Percentiles rank a stretch among this genome's conserved stretches.
phyloP scores from a whole-genome alignment of 2,113 vertebrate species.

The Alces alces region DNA sequence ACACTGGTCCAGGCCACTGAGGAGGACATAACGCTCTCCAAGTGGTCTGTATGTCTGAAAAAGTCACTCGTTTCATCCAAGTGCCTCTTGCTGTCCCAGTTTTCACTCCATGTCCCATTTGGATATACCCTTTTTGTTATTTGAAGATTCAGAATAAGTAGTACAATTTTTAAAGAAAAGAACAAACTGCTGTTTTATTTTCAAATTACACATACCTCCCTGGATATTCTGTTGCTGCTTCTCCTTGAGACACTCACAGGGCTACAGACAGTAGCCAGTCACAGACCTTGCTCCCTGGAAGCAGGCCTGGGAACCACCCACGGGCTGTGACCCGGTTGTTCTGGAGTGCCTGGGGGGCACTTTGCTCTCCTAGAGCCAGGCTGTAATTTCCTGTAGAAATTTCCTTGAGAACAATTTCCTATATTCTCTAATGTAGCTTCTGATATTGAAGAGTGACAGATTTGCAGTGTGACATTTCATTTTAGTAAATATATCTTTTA shows the following conservation, averaged over 20 bases:
- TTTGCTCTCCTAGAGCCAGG: background rate
- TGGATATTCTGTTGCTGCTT: background rate
- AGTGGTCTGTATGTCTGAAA: background rate
- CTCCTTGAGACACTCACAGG: background rate
- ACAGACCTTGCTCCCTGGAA: background rate
- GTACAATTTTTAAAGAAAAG: background rate
- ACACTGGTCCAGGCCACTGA: background rate
- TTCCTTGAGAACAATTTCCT: constrained; percentile 8
- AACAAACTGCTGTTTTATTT: background rate
- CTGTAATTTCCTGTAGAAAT: constrained; percentile 5
- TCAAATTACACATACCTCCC: background rate
- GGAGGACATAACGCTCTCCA: background rate
- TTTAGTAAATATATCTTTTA: constrained; percentile 65
- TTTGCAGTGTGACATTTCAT: constrained; percentile 62
- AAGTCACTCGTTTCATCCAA: background rate
- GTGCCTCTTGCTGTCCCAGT: background rate
- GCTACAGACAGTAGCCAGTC: background rate
- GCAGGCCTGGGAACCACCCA: background rate
- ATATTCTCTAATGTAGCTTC: constrained; percentile 18
- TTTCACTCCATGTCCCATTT: background rate
- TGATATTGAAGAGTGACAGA: constrained; percentile 61
- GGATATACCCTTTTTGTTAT: background rate
- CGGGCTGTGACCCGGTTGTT: background rate
- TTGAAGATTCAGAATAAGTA: background rate
- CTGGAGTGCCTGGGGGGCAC: background rate